These are phyloP conservation scores for Nyleta sp. DNA, from an alignment of 2,888 invertebrate species.

Conservation along the genomic window DNA sequence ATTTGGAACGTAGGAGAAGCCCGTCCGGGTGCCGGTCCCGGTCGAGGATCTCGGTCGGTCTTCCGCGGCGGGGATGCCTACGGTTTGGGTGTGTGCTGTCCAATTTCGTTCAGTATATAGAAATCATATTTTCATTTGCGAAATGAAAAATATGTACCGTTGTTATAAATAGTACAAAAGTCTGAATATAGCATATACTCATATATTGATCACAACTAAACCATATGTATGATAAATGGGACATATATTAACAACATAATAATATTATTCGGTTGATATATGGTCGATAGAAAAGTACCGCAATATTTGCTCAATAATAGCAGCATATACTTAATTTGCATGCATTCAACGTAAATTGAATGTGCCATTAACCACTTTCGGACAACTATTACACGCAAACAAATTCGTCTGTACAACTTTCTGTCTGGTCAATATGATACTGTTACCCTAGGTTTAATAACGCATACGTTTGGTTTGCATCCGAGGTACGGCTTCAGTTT, in stretches of 20 bases:
- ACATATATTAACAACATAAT: conserved; percentile 51
- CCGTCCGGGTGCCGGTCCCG: too few species aligned
- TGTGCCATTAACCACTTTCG: conserved; percentile 34
- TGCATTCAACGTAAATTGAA: conserved; percentile 38
- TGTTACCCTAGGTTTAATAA: conserved; percentile 39
- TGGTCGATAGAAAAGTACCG: conserved; percentile 54
- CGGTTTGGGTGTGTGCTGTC: neutral
- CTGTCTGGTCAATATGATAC: conserved; percentile 51
- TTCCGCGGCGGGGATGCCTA: too few species aligned
- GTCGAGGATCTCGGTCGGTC: too few species aligned
- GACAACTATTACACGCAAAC: conserved; percentile 9
- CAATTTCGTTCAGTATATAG: neutral
- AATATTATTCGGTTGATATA: conserved; percentile 50
- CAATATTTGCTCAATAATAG: conserved; percentile 53
- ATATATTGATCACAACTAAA: conserved; percentile 49
- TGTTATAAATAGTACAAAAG: conserved; percentile 54
- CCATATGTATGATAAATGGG: conserved; percentile 52
- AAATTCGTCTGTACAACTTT: conserved; percentile 40
- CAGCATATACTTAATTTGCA: conserved; percentile 44
- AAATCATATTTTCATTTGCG: neutral
- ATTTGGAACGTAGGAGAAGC: too few species aligned
- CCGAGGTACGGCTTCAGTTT: conserved; percentile 12
- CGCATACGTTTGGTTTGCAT: conserved; percentile 12
- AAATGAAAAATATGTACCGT: conserved; percentile 32
- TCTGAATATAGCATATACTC: conserved; percentile 48